Evolutionary conservation across 2,113 vertebrate species (phyloP).

Genomic region (Illadopsis cleaveri): DNA sequence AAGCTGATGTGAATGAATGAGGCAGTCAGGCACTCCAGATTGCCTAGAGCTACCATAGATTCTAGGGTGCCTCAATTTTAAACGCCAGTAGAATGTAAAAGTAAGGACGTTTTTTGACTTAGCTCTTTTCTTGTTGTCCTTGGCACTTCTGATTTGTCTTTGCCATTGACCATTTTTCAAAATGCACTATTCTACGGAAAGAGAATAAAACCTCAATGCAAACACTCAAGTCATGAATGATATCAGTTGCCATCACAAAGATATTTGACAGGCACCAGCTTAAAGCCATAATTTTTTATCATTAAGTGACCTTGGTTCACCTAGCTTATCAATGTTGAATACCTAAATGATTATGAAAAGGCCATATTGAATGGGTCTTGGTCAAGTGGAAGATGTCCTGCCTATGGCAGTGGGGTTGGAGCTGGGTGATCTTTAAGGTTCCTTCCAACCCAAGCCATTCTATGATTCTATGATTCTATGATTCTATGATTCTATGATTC

Average conservation of each 20-base stretch:
- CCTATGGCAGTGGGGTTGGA: not conserved
- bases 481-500: not conserved
- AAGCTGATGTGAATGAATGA: not conserved
- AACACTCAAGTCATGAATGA: not conserved
- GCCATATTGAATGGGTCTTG: not conserved
- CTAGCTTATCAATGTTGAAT: not conserved
- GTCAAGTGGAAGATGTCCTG: not conserved
- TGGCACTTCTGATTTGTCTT: not conserved
- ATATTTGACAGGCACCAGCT: not conserved
- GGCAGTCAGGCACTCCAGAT: not conserved
- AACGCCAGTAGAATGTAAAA: not conserved
- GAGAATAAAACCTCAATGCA: not conserved
- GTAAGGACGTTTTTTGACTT: not conserved
- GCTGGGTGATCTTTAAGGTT: not conserved
- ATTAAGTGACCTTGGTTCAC: not conserved
- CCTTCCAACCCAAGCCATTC: not conserved
- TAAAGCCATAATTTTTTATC: not conserved
- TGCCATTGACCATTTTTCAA: not conserved
- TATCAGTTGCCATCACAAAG: not conserved
- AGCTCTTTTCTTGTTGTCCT: not conserved
- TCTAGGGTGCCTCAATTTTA: not conserved
- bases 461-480: not conserved
- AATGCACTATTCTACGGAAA: not conserved
- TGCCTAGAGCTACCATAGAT: not conserved
- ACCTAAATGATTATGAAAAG: not conserved